phyloP scores from a whole-genome alignment of 2,797 vertebrate species.

The Karalla daura region DNA sequence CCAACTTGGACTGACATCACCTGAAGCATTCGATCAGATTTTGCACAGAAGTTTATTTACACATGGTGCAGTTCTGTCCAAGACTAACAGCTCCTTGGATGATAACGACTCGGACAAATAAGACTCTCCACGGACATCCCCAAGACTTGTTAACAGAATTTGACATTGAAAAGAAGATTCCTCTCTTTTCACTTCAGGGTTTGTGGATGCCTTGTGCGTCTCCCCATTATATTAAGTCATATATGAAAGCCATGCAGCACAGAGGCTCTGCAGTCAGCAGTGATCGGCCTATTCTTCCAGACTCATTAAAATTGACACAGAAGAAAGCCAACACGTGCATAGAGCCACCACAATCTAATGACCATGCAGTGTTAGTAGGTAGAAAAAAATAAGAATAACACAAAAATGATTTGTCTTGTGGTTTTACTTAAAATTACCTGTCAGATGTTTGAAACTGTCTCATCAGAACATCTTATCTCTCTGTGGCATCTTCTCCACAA shows the following conservation, averaged over 20 bases:
- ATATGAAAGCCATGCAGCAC: conserved; percentile 9
- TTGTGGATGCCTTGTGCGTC: not conserved
- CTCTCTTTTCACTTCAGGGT: not conserved
- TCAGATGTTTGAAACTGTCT: not conserved
- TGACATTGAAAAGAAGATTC: not conserved
- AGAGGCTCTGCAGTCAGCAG: not conserved
- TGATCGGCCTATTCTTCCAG: conserved; percentile 6
- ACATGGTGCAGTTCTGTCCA: not conserved
- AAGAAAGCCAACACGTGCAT: not conserved
- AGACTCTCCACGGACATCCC: not conserved
- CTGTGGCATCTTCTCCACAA: not conserved
- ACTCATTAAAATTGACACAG: not conserved
- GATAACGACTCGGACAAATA: too few species aligned
- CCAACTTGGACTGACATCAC: not conserved
- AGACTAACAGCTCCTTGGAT: too few species aligned
- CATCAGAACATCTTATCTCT: not conserved
- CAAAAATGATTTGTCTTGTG: not conserved
- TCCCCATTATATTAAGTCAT: not conserved
- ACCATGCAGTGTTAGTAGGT: not conserved
- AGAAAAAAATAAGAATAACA: not conserved
- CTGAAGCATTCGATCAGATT: not conserved
- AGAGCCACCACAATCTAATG: not conserved
- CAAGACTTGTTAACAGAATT: not conserved
- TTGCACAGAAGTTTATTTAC: not conserved
- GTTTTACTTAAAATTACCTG: not conserved